Evolutionary conservation across 2,113 vertebrate genomes (phyloP), one percentile per base, ranked within the genome.

Genomic region (Dromas ardeola): DNA sequence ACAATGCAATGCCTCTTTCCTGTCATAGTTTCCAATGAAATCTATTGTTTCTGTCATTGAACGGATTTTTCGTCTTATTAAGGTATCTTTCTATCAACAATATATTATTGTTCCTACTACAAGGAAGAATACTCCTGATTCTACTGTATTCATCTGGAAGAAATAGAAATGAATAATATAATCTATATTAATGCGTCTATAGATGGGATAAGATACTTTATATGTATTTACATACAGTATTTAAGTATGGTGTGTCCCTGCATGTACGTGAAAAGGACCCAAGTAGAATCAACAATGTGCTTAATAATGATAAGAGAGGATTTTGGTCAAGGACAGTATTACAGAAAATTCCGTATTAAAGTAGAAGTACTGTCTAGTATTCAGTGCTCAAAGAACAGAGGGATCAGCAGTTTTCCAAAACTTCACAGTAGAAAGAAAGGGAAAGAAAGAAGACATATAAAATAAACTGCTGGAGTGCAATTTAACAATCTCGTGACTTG

Each of bases 11-110:
- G 84, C 26, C 88, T 98, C 95, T 97, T 96, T 96, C 32, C 85
- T 96, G 92, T 92, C 86, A 96, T 61, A 97, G 89, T 97, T 98
- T 98, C 78, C 63, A 87, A 36, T 95, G 90, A 97, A 97, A 97
- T 97, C 95, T 97, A 97, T 98, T 98, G 94, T 98, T 96, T 81
- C 77, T 97, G 95, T 97, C 92, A 97, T 22, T 95, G 74, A 95
- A 47, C 4, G 40, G 27, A 86, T 88, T 93, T 97, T 96, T 96
- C 27, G 5, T 61, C 36, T 86, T 94, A 85, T 95, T 97, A 88
- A 70, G 53, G 63, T 97, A 63, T 90, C 52, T 93, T 86, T 58
- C 65, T 81, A 52, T 88, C 6, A 25, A 89, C 87, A 80, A 93
- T 43, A 11, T 93, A 89, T 94, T 95, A 76, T 86, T 95, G 30